phyloP scores from a whole-genome alignment of 1,140 invertebrate genomes.

The Habropoda laboriosa region DNA sequence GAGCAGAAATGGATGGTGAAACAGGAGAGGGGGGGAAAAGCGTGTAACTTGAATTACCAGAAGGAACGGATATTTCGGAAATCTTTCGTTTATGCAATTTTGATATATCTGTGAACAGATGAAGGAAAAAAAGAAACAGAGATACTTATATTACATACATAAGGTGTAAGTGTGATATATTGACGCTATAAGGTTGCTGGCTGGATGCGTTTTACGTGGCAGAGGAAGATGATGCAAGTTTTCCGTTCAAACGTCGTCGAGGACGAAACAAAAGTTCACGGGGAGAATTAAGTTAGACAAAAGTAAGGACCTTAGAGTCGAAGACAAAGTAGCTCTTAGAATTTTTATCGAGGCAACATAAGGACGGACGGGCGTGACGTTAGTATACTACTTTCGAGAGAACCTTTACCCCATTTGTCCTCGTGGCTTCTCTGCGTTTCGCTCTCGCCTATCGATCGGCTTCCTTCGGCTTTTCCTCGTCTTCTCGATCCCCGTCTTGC shows the following conservation, averaged over 20 bases:
- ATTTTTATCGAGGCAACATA: slow-evolving; percentile 60
- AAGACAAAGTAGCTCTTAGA: slow-evolving; percentile 63
- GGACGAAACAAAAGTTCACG: slow-evolving; percentile 64
- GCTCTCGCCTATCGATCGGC: slow-evolving; percentile 27
- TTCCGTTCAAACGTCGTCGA: slow-evolving; percentile 62
- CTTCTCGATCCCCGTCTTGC: slow-evolving; percentile 28
- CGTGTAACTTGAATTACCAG: slow-evolving; percentile 45
- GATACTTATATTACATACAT: slow-evolving; percentile 80
- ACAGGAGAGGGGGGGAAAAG: slow-evolving; percentile 17
- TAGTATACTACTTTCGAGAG: slow-evolving; percentile 37
- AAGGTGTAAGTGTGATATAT: slow-evolving; percentile 78
- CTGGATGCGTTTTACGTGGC: slow-evolving; percentile 73
- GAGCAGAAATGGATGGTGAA: slow-evolving; percentile 18
- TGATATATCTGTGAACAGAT: slow-evolving; percentile 78
- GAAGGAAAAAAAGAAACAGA: slow-evolving; percentile 56
- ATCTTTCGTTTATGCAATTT: slow-evolving; percentile 80
- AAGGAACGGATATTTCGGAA: slow-evolving; percentile 72
- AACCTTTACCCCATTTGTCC: slow-evolving; percentile 34
- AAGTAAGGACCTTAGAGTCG: slow-evolving; percentile 61
- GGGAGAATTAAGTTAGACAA: slow-evolving; percentile 54
- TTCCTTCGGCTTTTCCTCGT: background rate
- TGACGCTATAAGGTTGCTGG: slow-evolving; percentile 74
- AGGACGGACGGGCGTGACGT: slow-evolving; percentile 60
- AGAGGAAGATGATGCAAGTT: slow-evolving; percentile 45
- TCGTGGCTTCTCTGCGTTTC: slow-evolving; percentile 26